Evolutionary conservation across 2,888 invertebrate genomes (phyloP).

Genomic region (Cheilosia scutellata): DNA sequence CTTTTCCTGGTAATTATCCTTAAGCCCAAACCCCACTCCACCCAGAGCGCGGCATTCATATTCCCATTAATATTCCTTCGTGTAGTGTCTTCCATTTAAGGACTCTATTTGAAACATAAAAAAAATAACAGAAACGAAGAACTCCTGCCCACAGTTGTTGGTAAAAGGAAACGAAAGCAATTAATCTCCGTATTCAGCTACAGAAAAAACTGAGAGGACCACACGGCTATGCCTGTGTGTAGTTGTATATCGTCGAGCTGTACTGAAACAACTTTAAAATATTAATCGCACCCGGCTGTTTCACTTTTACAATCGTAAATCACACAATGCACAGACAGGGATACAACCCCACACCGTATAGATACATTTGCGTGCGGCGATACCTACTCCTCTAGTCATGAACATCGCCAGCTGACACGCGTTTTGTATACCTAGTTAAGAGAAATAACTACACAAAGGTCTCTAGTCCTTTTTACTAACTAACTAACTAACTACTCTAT

Average conservation of each 20-base stretch:
- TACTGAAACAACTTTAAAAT: conserved; percentile 70
- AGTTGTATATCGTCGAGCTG: not conserved
- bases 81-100: conserved; percentile 58
- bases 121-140: conserved; percentile 1
- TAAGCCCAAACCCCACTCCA: conserved; percentile 19
- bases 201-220: not conserved
- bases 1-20: conserved; percentile 65
- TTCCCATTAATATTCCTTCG: conserved; percentile 62
- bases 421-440: conserved; percentile 41
- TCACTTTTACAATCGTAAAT: conserved; percentile 69
- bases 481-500: not conserved
- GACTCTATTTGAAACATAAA: conserved; percentile 23
- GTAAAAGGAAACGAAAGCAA: conserved; percentile 64
- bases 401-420: conserved; percentile 73
- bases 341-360: not conserved
- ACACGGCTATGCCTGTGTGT: not conserved
- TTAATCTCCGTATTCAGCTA: conserved; percentile 68
- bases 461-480: conserved; percentile 29
- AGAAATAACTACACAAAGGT: conserved; percentile 8
- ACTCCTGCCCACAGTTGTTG: conserved; percentile 17
- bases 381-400: conserved; percentile 32
- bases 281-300: conserved; percentile 71
- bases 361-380: conserved; percentile 42
- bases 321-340: conserved; percentile 52
- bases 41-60: conserved; percentile 52